Percentiles rank a stretch among this genome's conserved stretches.
Evolutionary conservation across 2,888 invertebrate species (phyloP).

Genomic region (Caenorhabditis becei): DNA sequence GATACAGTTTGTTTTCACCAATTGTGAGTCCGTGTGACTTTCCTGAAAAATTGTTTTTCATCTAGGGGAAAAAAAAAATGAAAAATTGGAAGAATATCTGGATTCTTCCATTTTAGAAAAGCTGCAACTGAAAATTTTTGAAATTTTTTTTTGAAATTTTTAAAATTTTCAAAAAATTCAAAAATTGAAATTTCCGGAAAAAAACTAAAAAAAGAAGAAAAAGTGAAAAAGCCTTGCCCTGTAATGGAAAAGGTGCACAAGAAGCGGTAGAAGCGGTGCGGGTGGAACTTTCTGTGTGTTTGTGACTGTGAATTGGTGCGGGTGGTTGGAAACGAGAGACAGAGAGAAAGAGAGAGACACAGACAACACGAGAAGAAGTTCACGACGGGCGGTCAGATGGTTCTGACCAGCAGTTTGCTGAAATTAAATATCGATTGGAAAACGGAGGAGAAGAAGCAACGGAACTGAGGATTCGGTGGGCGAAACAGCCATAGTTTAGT

Average conservation of each 20-base stretch:
- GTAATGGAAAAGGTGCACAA: constrained; percentile 32
- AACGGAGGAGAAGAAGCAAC: not conserved
- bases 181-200: not conserved
- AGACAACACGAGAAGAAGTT: constrained; percentile 32
- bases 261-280: constrained; percentile 51
- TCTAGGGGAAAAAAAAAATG: too few relatives aligned
- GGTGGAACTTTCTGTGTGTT: constrained; percentile 20
- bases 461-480: not conserved
- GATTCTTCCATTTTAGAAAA: constrained; percentile 2
- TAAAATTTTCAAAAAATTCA: not conserved
- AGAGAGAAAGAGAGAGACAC: constrained; percentile 34
- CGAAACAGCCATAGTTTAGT: too few relatives aligned
- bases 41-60: constrained; percentile 38
- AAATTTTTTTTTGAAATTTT: constrained; percentile 4
- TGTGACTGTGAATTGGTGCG: constrained; percentile 9
- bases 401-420: constrained; percentile 61
- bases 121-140: constrained; percentile 23
- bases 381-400: constrained; percentile 40
- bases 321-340: constrained; percentile 45
- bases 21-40: constrained; percentile 57
- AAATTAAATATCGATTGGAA: constrained; percentile 14
- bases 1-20: constrained; percentile 27
- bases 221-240: constrained; percentile 48
- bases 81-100: not conserved
- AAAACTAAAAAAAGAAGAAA: constrained; percentile 11